Evolutionary conservation across 2,888 invertebrate species (phyloP), one percentile per base, ranked within the genome.

Genomic region (Amitus sp.): DNA sequence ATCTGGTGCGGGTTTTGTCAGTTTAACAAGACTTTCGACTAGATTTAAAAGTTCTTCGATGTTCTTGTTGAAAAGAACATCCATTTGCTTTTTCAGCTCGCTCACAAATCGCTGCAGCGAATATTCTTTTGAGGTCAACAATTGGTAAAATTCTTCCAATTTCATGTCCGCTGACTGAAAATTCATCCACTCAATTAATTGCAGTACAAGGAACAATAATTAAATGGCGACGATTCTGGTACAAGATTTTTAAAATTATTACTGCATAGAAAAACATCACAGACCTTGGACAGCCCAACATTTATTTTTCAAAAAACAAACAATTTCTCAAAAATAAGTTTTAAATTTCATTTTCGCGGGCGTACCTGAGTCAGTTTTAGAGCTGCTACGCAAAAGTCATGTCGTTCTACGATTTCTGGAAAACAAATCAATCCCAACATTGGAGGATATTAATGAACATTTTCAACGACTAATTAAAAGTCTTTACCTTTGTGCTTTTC

Each of bases 371-470:
- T 89, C 19, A 95, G 83, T 80, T 93, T 92, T 12, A 95, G 83
- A 23, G 93, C 86, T 4, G 92, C 85, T 80, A 93, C 89, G 82
- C 93, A 92, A 79, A 95, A 93, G 75, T 92, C 90, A 69, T 92
- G 88, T 54, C 91, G 86, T 63, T 85, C 84, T 48, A 78, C 66
- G 47, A 76, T 86, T 47, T 84, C 88, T 88, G 75, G 56, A 85
- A 85, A 43, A 57, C 46, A 20, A 10, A 63, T 60, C 39, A 56
- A 45, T 33, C 33, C n/a, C n/a, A n/a, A n/a, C n/a, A n/a, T n/a
- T n/a, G n/a, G 33, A 23, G 3, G 2, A 33, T 12, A 33, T 39
- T 13, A 7, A 17, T 39, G 7, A 6, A 10, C 7, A 5, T 39
- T 39, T 39, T 39, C 17, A 5, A 18, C 2, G 3, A 43, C 56